Percentiles rank a stretch among this genome's conserved stretches.
Evolutionary conservation across 2,797 vertebrate species (phyloP).

Genomic region (Coilia nasus): DNA sequence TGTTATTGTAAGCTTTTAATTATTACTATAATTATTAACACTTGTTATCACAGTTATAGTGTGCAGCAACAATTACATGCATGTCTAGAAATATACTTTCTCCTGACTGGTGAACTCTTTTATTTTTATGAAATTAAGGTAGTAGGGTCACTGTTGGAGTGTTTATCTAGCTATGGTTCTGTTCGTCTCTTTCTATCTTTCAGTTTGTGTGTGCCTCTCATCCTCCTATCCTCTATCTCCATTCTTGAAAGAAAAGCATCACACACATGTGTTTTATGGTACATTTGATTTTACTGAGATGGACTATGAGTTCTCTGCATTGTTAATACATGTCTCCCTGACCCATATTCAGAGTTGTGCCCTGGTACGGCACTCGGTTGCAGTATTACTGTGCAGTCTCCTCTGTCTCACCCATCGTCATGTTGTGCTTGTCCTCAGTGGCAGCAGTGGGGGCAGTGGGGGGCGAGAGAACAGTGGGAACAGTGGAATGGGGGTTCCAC

Average conservation of each 20-base stretch:
- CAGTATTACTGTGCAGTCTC: not conserved
- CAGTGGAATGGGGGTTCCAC: slow-evolving; percentile 89
- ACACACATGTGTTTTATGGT: not conserved
- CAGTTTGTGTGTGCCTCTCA: not conserved
- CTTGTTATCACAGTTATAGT: not conserved
- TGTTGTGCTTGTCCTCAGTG: slow-evolving; percentile 68
- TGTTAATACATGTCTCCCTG: not conserved
- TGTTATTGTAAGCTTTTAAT: not conserved
- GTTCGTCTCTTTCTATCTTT: not conserved
- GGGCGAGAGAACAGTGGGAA: slow-evolving; percentile 94
- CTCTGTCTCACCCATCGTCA: not conserved
- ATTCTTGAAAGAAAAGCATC: not conserved
- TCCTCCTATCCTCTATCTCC: not conserved
- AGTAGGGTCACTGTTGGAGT: not conserved
- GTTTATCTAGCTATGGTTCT: not conserved
- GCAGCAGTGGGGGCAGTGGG: slow-evolving; percentile 95
- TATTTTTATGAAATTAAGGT: not conserved
- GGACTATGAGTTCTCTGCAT: not conserved
- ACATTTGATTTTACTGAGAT: not conserved
- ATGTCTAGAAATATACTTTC: not conserved
- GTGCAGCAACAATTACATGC: not conserved
- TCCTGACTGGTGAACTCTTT: not conserved
- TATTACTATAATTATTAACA: too few species aligned
- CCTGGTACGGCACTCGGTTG: not conserved
- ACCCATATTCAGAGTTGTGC: not conserved